Base-by-base conservation (phyloP, 2,113 vertebrate genomes). In the Oxyura jamaicensis region DNA sequence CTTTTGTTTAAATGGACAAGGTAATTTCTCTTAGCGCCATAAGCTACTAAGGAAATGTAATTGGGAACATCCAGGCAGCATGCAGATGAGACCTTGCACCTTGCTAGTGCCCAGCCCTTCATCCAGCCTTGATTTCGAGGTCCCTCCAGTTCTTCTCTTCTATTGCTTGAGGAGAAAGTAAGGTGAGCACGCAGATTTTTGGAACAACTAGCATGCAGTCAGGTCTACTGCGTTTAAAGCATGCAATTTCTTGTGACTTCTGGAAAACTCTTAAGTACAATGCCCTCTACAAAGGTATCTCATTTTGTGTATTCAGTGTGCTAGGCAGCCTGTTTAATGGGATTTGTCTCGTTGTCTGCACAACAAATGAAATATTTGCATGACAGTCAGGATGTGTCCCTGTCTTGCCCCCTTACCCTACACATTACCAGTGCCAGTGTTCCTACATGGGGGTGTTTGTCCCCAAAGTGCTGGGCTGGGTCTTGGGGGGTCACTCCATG, bases 331-430 rank as follows among this genome's bases (percentile, higher is more conserved):
- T 44, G 73, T 58, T 72, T 42, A 19, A 28, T 35, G 15, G 25
- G 6, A 66, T 74, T 90, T 74, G 6, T 46, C n/a, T 65, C n/a
- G 35, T 22, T 46, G 23, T 65, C 53, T 79, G 41, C 62, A 23
- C 33, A 17, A 75, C 0, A 1, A 87, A 84, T 33, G 59, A 74
- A 93, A 59, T 29, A 80, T 66, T 91, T 74, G 39, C 13, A 18
- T 2, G n/a, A 21, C 20, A n/a, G 29, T 56, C 7, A 26, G 48
- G 26, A 41, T 23, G 10, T 12, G 11, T 59, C 39, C 63, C 13
- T 3, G 39, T 67, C 56, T 83, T 53, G 10, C 5, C 12, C 5
- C 13, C 14, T 33, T 9, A 3, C 5, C 2, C 0, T 41, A 41
- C 11, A 52, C 6, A 2, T 55, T 71, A 14, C 19, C 4, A 10